phyloP scores from a whole-genome alignment of 2,888 invertebrate species.

The Neoscelio sp. region DNA sequence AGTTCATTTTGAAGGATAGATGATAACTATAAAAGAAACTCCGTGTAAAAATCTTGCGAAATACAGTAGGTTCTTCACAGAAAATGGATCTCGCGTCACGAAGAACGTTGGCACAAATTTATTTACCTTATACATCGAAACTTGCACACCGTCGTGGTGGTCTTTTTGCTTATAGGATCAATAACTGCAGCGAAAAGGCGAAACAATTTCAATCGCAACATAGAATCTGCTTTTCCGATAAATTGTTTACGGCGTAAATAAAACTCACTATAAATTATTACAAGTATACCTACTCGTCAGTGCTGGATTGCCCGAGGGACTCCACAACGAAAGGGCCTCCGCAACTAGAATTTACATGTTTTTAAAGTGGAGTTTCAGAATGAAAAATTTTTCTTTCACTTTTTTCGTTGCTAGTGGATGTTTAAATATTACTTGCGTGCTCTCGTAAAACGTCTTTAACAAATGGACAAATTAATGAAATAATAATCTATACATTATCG shows the following conservation, averaged over 20 bases:
- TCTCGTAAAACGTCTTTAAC: too few species aligned
- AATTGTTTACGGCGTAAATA: constrained; percentile 56
- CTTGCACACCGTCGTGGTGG: constrained; percentile 21
- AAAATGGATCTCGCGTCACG: constrained; percentile 30
- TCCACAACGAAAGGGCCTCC: too few species aligned
- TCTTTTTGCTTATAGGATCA: constrained; percentile 33
- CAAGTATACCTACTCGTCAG: constrained; percentile 10
- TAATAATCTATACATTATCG: too few species aligned
- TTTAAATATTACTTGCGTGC: too few species aligned
- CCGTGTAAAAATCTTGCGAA: constrained; percentile 14
- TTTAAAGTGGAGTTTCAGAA: too few species aligned
- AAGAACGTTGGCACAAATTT: constrained; percentile 37
- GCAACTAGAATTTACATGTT: too few species aligned
- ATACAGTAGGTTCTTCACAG: constrained; percentile 12
- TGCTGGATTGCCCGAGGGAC: too few species aligned
- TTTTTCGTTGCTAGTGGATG: too few species aligned
- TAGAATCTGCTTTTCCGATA: constrained; percentile 35
- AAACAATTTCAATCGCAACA: constrained; percentile 41
- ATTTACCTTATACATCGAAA: constrained; percentile 39
- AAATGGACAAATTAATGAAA: too few species aligned
- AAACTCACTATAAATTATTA: constrained; percentile 65
- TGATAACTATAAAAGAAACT: too few species aligned
- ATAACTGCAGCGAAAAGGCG: constrained; percentile 24
- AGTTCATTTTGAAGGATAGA: too few species aligned
- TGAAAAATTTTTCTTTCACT: too few species aligned